Base-by-base conservation (phyloP, 2,797 vertebrate genomes). In the Pipistrellus nathusii region DNA sequence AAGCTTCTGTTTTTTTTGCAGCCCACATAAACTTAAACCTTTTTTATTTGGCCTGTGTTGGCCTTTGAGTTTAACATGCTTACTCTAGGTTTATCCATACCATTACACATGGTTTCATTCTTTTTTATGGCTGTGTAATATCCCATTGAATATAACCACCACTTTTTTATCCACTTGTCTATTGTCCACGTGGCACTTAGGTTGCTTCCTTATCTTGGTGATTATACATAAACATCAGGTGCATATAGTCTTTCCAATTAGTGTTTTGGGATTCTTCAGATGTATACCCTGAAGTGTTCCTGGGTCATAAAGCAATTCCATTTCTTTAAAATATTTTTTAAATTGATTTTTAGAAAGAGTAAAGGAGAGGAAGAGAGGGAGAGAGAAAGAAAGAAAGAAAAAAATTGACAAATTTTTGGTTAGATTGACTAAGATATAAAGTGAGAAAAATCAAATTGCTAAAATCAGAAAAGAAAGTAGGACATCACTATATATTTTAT, bases 391-490 rank as follows among this genome's bases (percentile, higher is more conserved):
- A 41, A 41, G 38, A 41, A 41, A 41, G 38, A 41, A 41, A 41
- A 4, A 76, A 76, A 83, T 57, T 48, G 30, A 35, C 55, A 81
- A 81, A 64, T 41, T 13, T 82, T 92, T 81, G 64, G 23, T n/a
- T 81, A 72, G 32, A 14, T 30, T 23, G 27, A 55, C 48, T 76
- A 35, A 76, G 51, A 66, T 15, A 68, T 13, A 53, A 66, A 76
- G 48, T 23, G 80, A 83, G 69, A 35, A 83, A 93, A 93, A 86
- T 75, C 18, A 76, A 46, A 71, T 84, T 30, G 32, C 46, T 89
- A 77, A 84, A 84, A 32, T 84, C 51, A 84, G 64, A 83, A 82
- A 92, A 64, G 53, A 59, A 71, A 78, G 85, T 38, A 93, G 59
- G 51, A 75, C 23, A 41, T 59, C 46, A 55, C 77, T 87, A 55